These are phyloP conservation scores for Stegodyphus dumicola DNA, from an alignment of 1,140 invertebrate species.

Conservation along the genomic window DNA sequence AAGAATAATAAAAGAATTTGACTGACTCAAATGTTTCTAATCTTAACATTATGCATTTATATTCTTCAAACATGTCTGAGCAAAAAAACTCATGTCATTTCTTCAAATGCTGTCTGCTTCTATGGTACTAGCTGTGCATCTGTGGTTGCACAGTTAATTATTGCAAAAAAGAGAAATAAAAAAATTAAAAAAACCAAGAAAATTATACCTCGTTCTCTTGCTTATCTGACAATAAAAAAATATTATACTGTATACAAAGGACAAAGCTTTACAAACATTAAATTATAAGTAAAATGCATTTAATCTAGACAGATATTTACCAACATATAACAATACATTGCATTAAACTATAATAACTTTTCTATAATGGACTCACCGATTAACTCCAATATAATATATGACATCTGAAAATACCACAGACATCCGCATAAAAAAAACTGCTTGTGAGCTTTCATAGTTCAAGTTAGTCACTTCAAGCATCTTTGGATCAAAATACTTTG, in stretches of 20 bases:
- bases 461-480: conserved; percentile 89
- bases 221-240: neutral
- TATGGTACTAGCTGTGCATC: too few relatives aligned
- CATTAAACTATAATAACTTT: conserved; percentile 31
- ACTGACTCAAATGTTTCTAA: too few relatives aligned
- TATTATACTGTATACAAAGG: neutral
- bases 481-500: conserved; percentile 83
- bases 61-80: too few relatives aligned
- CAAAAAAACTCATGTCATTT: too few relatives aligned
- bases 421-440: conserved; percentile 89
- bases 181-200: too few relatives aligned
- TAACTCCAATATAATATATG: conserved; percentile 82
- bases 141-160: too few relatives aligned
- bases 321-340: neutral
- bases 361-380: conserved; percentile 68
- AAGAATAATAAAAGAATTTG: too few relatives aligned
- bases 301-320: neutral
- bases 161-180: too few relatives aligned
- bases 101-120: too few relatives aligned
- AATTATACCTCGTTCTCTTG: too few relatives aligned
- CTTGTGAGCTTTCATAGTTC: conserved; percentile 83
- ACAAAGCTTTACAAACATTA: neutral
- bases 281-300: neutral
- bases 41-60: too few relatives aligned
- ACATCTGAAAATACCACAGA: conserved; percentile 91